A percentile compares a stretch with the other conserved stretches of the same genome.
Conservation (phyloP, 2,888 invertebrate genomes). For the Nebria salina region DNA sequence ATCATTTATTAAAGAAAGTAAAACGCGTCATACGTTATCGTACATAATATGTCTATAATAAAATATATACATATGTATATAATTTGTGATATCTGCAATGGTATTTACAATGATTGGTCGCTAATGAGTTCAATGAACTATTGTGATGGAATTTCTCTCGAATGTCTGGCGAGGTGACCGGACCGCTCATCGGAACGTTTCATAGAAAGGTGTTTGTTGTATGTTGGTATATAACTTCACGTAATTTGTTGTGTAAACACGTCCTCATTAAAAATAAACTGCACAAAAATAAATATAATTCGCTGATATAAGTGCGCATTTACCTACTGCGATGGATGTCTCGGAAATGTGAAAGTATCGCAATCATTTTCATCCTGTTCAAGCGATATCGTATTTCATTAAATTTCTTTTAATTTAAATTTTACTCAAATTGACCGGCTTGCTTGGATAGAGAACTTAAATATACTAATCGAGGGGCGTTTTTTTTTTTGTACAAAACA, state of each 20-base stretch:
- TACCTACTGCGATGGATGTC: neutral
- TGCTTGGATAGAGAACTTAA: neutral
- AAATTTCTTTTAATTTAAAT: neutral
- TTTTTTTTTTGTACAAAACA: no score
- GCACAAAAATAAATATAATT: neutral
- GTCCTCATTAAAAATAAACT: conserved; percentile 1
- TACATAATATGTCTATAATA: neutral
- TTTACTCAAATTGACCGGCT: neutral
- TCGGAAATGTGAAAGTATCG: neutral
- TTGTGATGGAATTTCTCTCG: conserved; percentile 42
- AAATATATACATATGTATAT: neutral
- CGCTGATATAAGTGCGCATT: neutral
- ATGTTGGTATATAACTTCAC: neutral
- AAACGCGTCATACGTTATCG: neutral
- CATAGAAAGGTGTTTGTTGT: neutral
- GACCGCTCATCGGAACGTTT: neutral
- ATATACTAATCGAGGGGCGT: no score
- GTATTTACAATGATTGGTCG: conserved; percentile 38
- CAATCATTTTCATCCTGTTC: neutral
- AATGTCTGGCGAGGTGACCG: conserved; percentile 40
- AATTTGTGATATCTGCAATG: conserved; percentile 14
- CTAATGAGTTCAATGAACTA: conserved; percentile 41
- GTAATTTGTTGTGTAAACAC: conserved; percentile 1
- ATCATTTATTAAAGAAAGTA: neutral
- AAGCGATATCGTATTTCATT: neutral